These are phyloP conservation scores for Platyscapa corneri DNA, from an alignment of 1,140 invertebrate genomes.

Conservation along the genomic window DNA sequence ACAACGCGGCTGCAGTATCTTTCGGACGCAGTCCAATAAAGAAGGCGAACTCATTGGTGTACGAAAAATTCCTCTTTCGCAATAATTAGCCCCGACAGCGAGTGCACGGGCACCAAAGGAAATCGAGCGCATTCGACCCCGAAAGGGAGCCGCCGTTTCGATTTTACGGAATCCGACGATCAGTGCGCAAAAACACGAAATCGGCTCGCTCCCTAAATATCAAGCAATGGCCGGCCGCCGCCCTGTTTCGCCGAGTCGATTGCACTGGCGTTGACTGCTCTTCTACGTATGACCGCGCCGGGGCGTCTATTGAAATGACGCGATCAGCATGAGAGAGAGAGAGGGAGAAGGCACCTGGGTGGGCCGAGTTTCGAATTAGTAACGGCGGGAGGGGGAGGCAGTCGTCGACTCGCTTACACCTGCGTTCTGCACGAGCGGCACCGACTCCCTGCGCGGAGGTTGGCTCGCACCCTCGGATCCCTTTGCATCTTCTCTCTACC, in stretches of 20 bases:
- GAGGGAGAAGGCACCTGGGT: constrained; percentile 32
- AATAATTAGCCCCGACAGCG: constrained; percentile 4
- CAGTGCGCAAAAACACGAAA: neutral
- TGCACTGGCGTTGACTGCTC: neutral
- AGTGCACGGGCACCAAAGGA: neutral
- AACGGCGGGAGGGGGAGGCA: neutral
- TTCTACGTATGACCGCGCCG: neutral
- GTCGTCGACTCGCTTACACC: too few species aligned
- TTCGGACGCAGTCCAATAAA: neutral
- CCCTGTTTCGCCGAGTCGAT: constrained; percentile 1
- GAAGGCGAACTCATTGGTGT: constrained; percentile 12
- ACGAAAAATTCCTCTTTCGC: neutral
- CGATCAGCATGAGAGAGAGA: neutral
- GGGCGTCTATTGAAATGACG: constrained; percentile 41
- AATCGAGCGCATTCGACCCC: neutral
- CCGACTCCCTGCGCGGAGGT: neutral
- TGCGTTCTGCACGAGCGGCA: neutral
- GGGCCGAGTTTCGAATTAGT: constrained; percentile 50
- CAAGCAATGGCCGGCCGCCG: neutral
- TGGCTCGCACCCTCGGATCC: neutral
- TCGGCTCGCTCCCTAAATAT: neutral
- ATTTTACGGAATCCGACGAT: neutral
- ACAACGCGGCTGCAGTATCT: neutral
- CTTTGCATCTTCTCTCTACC: constrained; percentile 10
- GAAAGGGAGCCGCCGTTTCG: neutral